Conservation (phyloP, 2,113 vertebrate genomes). For the Periophthalmus modestus region DNA sequence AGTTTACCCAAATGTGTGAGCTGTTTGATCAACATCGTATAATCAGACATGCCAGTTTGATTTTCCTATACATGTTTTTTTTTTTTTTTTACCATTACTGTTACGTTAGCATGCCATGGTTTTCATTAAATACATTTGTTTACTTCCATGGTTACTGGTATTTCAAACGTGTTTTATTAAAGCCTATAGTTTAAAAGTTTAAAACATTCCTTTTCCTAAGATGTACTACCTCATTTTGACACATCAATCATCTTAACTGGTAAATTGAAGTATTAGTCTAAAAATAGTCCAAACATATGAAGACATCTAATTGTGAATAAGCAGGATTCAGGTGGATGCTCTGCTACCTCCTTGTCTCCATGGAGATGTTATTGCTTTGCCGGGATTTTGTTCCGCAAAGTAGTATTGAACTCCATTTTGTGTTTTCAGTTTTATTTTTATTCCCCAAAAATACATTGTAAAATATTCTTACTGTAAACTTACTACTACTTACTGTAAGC, state of each 20-base stretch:
- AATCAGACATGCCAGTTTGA: slow-evolving; percentile 17
- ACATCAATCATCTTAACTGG: slow-evolving; percentile 67
- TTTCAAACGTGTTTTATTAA: not conserved
- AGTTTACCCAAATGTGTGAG: not conserved
- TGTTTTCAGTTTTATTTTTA: too few relatives aligned
- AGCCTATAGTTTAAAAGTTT: not conserved
- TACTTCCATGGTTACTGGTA: not conserved
- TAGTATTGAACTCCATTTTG: too few relatives aligned
- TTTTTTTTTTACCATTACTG: not conserved
- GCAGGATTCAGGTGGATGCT: too few relatives aligned
- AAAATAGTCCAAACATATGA: not conserved
- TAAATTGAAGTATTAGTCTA: slow-evolving; percentile 1
- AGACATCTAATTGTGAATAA: not conserved
- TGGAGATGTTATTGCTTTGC: not conserved
- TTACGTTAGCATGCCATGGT: not conserved
- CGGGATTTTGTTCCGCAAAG: too few relatives aligned
- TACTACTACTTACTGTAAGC: too few relatives aligned
- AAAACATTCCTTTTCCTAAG: slow-evolving; percentile 19
- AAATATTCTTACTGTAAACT: too few relatives aligned
- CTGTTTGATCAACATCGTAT: not conserved
- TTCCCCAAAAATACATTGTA: too few relatives aligned
- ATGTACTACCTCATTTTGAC: slow-evolving; percentile 85
- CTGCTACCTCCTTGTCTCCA: too few relatives aligned
- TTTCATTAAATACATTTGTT: not conserved
- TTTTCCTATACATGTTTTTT: not conserved